Evolutionary conservation across 2,113 vertebrate genomes (phyloP).

Genomic region (Aspiorhynchus laticeps): DNA sequence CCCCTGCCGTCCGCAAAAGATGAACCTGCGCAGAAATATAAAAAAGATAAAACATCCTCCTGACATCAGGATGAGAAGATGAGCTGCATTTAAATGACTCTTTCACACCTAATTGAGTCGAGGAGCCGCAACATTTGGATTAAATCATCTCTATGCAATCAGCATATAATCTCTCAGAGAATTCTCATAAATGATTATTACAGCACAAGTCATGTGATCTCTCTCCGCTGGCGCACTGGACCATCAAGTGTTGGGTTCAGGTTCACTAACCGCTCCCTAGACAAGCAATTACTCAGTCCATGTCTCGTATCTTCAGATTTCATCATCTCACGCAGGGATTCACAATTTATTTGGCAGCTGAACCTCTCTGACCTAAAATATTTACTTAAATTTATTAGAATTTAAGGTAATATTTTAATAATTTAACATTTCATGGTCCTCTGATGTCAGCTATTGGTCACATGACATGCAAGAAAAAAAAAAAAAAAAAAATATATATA

Average conservation of each 20-base stretch:
- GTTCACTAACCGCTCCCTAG: constrained; percentile 51
- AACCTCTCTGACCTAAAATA: background rate
- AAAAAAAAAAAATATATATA: too few relatives aligned
- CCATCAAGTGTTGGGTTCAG: constrained; percentile 40
- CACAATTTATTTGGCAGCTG: background rate
- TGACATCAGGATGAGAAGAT: constrained; percentile 18
- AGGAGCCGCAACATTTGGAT: background rate
- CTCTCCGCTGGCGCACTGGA: constrained; percentile 8
- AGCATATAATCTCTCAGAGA: constrained; percentile 24
- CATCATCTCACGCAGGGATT: background rate
- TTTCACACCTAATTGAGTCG: background rate
- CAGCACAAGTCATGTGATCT: background rate
- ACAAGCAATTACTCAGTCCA: constrained; percentile 53
- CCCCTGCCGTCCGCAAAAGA: constrained; percentile 89
- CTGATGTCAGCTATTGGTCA: too few relatives aligned
- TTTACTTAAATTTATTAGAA: background rate
- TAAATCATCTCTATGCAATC: constrained; percentile 23
- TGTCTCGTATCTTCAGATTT: constrained; percentile 39
- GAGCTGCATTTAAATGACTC: background rate
- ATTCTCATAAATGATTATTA: constrained; percentile 43
- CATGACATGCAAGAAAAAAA: too few relatives aligned
- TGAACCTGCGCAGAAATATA: constrained; percentile 80
- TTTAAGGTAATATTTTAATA: background rate
- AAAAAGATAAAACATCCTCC: background rate
- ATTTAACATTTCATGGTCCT: background rate